Percentiles rank a stretch among this genome's conserved stretches.
phyloP scores from a whole-genome alignment of 92 coral and sea anemone species.

The Parazoanthus atlanticus region DNA sequence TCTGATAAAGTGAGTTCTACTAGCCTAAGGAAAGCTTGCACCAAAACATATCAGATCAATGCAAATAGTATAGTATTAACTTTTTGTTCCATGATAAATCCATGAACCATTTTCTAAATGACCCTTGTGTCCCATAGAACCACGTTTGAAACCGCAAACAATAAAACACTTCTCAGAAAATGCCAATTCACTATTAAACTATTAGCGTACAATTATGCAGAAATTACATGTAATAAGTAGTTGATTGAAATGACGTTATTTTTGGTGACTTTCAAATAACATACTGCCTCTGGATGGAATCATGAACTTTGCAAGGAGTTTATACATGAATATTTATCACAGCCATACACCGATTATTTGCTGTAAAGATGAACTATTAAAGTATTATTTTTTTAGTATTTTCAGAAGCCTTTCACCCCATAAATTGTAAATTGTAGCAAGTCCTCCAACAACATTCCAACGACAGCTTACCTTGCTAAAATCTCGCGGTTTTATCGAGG shows the following conservation, averaged over 20 bases:
- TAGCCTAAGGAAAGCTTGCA: too few relatives aligned
- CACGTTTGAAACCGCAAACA: not conserved
- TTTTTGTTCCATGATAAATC: not conserved
- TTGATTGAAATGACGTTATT: not conserved
- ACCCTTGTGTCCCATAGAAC: not conserved
- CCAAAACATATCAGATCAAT: not conserved
- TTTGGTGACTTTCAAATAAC: not conserved
- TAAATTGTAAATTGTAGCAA: not conserved
- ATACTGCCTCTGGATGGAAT: not conserved
- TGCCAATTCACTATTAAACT: not conserved
- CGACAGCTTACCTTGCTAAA: constrained; percentile 1
- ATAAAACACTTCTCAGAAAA: not conserved
- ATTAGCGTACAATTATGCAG: not conserved
- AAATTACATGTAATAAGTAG: not conserved
- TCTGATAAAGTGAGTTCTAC: not conserved
- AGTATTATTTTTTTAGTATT: not conserved
- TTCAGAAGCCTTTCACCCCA: not conserved
- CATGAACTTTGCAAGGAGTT: not conserved
- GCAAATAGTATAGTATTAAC: not conserved
- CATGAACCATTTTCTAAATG: not conserved
- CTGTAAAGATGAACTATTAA: too few relatives aligned
- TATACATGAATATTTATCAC: not conserved
- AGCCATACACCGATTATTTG: not conserved
- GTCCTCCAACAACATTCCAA: not conserved
- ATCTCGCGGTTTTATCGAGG: not conserved